Conservation (phyloP, 2,113 vertebrate species). For the Oxyura jamaicensis region DNA sequence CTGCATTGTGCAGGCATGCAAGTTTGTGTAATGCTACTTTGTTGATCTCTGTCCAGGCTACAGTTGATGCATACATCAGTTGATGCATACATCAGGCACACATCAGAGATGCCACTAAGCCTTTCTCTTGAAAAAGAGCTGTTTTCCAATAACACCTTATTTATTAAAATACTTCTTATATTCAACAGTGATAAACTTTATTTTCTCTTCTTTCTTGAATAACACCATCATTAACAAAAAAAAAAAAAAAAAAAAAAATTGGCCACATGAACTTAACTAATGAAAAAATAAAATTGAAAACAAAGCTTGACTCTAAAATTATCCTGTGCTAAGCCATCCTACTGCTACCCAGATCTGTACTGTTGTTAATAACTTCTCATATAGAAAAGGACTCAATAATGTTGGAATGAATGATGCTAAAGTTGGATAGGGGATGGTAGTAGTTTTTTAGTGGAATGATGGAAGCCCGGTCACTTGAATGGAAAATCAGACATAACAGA, state of each 20-base stretch:
- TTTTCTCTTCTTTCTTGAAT: background rate
- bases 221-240: background rate
- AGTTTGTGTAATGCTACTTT: background rate
- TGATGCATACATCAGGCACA: background rate
- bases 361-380: background rate
- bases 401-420: background rate
- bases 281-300: background rate
- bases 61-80: background rate
- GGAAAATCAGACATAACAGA: constrained; percentile 23
- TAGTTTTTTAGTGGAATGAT: constrained; percentile 16
- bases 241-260: background rate
- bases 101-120: background rate
- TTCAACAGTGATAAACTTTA: background rate
- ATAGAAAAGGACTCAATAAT: background rate
- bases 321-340: background rate
- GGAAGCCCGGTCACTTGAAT: background rate
- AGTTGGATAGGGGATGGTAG: background rate
- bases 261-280: background rate
- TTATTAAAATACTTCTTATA: background rate
- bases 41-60: background rate
- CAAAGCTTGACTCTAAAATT: background rate
- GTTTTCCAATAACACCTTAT: background rate
- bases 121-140: background rate
- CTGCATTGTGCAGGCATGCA: background rate
- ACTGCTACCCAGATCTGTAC: background rate